Percentiles rank a stretch among this genome's conserved stretches.
Conservation (phyloP, 2,797 vertebrate genomes). For the Telmatherina bonti region DNA sequence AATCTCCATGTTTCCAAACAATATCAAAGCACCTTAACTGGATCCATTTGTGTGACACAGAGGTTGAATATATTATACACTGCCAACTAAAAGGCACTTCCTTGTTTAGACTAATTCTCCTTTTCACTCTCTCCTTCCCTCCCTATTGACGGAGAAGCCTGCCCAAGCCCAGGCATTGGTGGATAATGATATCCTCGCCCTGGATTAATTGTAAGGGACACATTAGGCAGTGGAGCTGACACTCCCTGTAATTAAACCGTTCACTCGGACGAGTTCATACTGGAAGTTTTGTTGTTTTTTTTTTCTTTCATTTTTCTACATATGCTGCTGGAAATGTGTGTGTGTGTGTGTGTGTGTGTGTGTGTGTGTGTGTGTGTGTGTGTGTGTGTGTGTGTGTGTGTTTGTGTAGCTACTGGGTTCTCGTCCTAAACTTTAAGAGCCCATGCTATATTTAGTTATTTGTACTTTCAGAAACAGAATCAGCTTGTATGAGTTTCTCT, state of each 20-base stretch:
- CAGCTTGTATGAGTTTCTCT: no score
- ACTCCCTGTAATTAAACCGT: slow-evolving; percentile 83
- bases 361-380: neutral
- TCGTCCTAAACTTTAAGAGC: neutral
- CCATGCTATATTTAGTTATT: neutral
- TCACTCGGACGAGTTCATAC: slow-evolving; percentile 77
- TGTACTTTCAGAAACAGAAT: neutral
- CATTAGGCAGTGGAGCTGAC: slow-evolving; percentile 80
- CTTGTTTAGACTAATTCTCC: slow-evolving; percentile 51
- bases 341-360: slow-evolving; percentile 15
- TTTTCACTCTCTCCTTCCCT: slow-evolving; percentile 36
- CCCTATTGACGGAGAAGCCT: slow-evolving; percentile 59
- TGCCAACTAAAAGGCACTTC: slow-evolving; percentile 49
- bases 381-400: neutral
- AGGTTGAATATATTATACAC: slow-evolving; percentile 28
- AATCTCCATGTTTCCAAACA: slow-evolving; percentile 41
- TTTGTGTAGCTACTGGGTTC: no score
- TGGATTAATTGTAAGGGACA: slow-evolving; percentile 82
- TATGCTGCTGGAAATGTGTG: slow-evolving; percentile 27
- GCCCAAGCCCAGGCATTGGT: slow-evolving; percentile 69
- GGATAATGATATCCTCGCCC: slow-evolving; percentile 83
- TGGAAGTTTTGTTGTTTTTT: slow-evolving; percentile 59
- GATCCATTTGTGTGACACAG: slow-evolving; percentile 44
- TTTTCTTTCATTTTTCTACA: slow-evolving; percentile 29
- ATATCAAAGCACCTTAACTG: slow-evolving; percentile 27